phyloP scores from a whole-genome alignment of 2,888 invertebrate species.

The Leucoma salicis region DNA sequence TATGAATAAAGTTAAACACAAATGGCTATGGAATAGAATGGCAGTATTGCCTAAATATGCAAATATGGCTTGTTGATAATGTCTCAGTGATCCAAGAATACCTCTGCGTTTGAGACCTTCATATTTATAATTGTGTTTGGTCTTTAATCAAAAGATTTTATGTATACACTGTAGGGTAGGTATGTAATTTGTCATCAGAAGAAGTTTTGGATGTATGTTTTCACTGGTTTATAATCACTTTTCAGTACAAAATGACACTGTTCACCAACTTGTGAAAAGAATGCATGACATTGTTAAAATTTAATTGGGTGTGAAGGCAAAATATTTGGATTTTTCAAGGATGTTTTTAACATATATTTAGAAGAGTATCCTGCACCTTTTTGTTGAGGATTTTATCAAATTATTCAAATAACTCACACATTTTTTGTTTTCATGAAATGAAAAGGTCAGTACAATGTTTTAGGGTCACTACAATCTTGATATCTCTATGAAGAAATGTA shows the following conservation, averaged over 20 bases:
- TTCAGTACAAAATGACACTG: slow-evolving; percentile 70
- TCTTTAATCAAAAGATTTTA: slow-evolving; percentile 38
- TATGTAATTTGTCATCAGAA: slow-evolving; percentile 40
- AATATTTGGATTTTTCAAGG: slow-evolving; percentile 34
- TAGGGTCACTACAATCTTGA: slow-evolving; percentile 68
- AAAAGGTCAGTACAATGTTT: slow-evolving; percentile 75
- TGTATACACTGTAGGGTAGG: slow-evolving; percentile 48
- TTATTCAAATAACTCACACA: slow-evolving; percentile 51
- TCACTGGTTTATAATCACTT: slow-evolving; percentile 75
- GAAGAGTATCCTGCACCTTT: slow-evolving; percentile 43
- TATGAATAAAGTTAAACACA: background rate
- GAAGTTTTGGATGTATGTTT: slow-evolving; percentile 53
- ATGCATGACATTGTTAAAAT: slow-evolving; percentile 44
- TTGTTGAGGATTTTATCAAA: slow-evolving; percentile 45
- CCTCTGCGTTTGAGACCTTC: slow-evolving; percentile 46
- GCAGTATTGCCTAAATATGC: background rate
- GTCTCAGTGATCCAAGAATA: slow-evolving; percentile 32
- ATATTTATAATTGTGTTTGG: slow-evolving; percentile 32
- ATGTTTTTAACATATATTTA: slow-evolving; percentile 31
- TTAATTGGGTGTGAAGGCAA: slow-evolving; percentile 26
- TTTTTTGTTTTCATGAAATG: slow-evolving; percentile 48
- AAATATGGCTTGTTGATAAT: slow-evolving; percentile 11
- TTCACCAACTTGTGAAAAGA: slow-evolving; percentile 61
- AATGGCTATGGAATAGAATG: background rate
- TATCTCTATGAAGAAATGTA: slow-evolving; percentile 58